Evolutionary conservation across 2,888 invertebrate species (phyloP).

Genomic region (Unio pictorum): DNA sequence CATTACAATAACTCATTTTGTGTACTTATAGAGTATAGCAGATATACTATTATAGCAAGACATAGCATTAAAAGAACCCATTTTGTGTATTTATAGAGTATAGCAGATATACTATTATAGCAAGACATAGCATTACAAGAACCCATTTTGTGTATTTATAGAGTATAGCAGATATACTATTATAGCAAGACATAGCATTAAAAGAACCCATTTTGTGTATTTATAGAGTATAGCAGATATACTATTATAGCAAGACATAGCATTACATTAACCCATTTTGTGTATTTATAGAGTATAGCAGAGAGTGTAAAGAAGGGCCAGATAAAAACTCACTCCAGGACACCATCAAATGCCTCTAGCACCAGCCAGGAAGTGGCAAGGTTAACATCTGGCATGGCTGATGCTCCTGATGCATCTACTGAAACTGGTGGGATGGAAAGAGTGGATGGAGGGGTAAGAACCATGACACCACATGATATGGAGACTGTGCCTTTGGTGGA

Average conservation of each 20-base stretch:
- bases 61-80: neutral
- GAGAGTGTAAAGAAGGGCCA: conserved; percentile 67
- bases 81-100: conserved; percentile 60
- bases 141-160: conserved; percentile 32
- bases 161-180: conserved; percentile 69
- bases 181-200: neutral
- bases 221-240: neutral
- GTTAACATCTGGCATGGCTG: conserved; percentile 16
- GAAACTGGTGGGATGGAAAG: conserved; percentile 3
- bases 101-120: conserved; percentile 61
- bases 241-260: neutral
- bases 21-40: conserved; percentile 68
- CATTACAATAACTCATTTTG: neutral
- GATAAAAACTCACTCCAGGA: conserved; percentile 75
- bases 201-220: neutral
- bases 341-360: conserved; percentile 73
- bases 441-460: conserved; percentile 13
- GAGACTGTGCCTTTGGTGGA: conserved; percentile 32
- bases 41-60: conserved; percentile 38
- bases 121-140: neutral
- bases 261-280: neutral
- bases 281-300: conserved; percentile 68
- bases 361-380: conserved; percentile 82
- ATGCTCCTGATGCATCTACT: conserved; percentile 1
- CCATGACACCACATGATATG: conserved; percentile 15